phyloP scores from a whole-genome alignment of 2,888 invertebrate species.

The Cartodere bifasciata region DNA sequence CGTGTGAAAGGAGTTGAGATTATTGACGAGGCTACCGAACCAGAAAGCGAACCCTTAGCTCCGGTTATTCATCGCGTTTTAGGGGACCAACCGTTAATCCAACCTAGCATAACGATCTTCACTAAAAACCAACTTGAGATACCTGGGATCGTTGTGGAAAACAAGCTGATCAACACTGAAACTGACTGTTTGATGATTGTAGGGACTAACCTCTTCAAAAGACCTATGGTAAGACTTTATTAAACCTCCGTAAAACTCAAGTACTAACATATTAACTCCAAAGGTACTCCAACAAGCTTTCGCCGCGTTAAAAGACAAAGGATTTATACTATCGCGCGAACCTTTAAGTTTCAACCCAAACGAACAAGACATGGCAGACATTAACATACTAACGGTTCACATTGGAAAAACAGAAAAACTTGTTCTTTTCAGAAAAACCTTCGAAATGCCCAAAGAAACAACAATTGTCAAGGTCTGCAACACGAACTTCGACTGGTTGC shows the following conservation, averaged over 20 bases:
- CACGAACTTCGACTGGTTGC: slow-evolving; percentile 42
- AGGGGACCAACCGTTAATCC: slow-evolving; percentile 55
- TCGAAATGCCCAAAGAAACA: slow-evolving; percentile 30
- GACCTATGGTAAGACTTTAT: slow-evolving; percentile 33
- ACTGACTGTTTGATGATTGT: slow-evolving; percentile 19
- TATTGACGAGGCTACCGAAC: slow-evolving; percentile 19
- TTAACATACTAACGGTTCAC: slow-evolving; percentile 39
- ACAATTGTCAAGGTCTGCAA: slow-evolving; percentile 38
- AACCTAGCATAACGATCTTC: slow-evolving; percentile 50
- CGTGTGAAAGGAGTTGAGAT: slow-evolving; percentile 35
- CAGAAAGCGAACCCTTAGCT: slow-evolving; percentile 38
- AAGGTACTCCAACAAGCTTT: slow-evolving; percentile 11
- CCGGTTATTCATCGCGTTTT: slow-evolving; percentile 45
- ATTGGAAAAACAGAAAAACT: slow-evolving; percentile 41
- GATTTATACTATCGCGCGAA: slow-evolving; percentile 50
- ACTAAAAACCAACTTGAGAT: slow-evolving; percentile 40
- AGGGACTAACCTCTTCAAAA: slow-evolving; percentile 33
- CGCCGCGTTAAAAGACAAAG: slow-evolving; percentile 37
- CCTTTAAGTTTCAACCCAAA: slow-evolving; percentile 35
- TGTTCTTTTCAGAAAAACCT: slow-evolving; percentile 39
- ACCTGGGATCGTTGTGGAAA: slow-evolving; percentile 42
- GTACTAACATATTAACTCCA: background rate
- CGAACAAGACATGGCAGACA: slow-evolving; percentile 32
- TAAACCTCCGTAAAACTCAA: background rate
- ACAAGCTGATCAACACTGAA: slow-evolving; percentile 40